Evolutionary conservation across 2,888 invertebrate species (phyloP).

Genomic region (Cephus nigrinus): DNA sequence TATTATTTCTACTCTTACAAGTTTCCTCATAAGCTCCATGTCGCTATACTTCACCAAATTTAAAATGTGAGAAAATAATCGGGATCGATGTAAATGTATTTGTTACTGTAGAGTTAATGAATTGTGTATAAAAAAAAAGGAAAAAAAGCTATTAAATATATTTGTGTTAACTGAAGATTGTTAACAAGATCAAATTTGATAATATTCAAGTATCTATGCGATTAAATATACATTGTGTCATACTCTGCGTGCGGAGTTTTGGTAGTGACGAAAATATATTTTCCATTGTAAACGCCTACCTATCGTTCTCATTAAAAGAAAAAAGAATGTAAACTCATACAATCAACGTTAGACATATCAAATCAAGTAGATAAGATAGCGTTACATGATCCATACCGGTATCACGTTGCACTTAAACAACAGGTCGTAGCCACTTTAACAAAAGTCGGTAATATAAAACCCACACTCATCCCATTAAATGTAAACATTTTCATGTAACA

Average conservation of each 20-base stretch:
- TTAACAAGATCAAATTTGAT: not conserved
- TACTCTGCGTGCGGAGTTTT: not conserved
- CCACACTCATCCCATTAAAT: not conserved
- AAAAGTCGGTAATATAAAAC: not conserved
- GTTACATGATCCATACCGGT: not conserved
- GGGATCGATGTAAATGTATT: not conserved
- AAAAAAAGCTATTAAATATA: not conserved
- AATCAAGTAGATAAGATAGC: not conserved
- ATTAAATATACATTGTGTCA: not conserved
- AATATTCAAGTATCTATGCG: not conserved
- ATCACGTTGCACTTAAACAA: not conserved
- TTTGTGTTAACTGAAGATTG: not conserved
- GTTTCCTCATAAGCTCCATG: not conserved
- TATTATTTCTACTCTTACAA: not conserved
- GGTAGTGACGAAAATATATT: not conserved
- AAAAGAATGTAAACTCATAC: not conserved
- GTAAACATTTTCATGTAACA: not conserved
- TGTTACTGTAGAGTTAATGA: not conserved
- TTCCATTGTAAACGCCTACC: not conserved
- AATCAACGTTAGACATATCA: not conserved
- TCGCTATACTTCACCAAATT: not conserved
- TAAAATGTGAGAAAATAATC: not conserved
- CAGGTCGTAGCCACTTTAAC: not conserved
- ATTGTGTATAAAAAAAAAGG: not conserved
- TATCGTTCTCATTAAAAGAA: not conserved